Evolutionary conservation across 2,113 vertebrate genomes (phyloP).

Genomic region (Apistogramma diplotaenia): DNA sequence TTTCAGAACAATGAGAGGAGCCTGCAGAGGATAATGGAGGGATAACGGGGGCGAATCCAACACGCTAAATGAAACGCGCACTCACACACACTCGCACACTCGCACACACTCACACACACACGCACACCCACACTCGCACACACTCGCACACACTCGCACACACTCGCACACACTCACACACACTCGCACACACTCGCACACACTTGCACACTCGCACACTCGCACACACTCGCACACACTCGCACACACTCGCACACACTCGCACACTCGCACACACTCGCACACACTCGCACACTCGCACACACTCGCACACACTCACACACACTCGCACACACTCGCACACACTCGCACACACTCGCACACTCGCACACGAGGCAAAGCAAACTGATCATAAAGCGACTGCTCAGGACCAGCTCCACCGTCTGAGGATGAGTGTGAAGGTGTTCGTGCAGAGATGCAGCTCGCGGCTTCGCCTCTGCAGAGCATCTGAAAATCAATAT

Average conservation of each 20-base stretch:
- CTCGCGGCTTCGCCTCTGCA: background rate
- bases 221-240: background rate
- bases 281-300: background rate
- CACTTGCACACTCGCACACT: too few relatives aligned
- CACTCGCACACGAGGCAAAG: background rate
- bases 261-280: too few relatives aligned
- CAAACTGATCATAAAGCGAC: background rate
- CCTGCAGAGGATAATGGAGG: background rate
- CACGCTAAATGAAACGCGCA: background rate
- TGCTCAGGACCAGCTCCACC: background rate
- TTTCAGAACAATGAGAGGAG: constrained; percentile 16
- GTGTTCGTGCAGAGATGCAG: background rate
- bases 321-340: too few relatives aligned
- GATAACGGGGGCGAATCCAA: background rate
- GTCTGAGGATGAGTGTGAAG: background rate
- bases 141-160: background rate
- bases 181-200: too few relatives aligned
- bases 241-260: too few relatives aligned
- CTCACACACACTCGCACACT: background rate
- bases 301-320: too few relatives aligned
- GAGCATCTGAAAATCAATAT: rapidly evolving
- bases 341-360: too few relatives aligned
- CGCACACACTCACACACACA: too few relatives aligned
- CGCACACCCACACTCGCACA: too few relatives aligned
- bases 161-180: too few relatives aligned